Percentiles rank a stretch among this genome's conserved stretches.
These are phyloP conservation scores for Naja naja DNA, from an alignment of 2,113 vertebrate species.

Conservation along the genomic window DNA sequence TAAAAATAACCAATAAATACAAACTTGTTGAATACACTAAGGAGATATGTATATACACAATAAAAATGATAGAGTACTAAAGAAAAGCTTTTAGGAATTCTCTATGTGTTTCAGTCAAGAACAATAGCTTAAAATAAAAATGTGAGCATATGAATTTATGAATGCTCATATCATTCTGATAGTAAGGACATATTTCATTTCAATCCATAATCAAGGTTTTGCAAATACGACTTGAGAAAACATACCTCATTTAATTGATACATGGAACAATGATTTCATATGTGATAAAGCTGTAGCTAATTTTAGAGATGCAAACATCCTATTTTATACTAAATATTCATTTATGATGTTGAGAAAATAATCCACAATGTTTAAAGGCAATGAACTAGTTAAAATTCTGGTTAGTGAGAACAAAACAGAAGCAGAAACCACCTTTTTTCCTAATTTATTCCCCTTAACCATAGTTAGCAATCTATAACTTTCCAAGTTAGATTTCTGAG, in stretches of 20 bases:
- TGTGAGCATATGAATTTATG: slow-evolving; percentile 4
- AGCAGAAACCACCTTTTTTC: neutral
- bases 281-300: neutral
- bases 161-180: neutral
- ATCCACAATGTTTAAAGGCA: neutral
- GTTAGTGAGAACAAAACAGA: neutral
- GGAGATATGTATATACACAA: slow-evolving; percentile 9
- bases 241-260: neutral
- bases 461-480: neutral
- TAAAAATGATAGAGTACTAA: neutral
- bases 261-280: neutral
- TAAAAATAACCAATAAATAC: slow-evolving; percentile 1
- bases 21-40: neutral
- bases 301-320: neutral
- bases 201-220: neutral
- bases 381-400: neutral
- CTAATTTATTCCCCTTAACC: neutral
- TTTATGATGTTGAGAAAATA: neutral
- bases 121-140: slow-evolving; percentile 18
- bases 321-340: neutral
- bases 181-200: neutral
- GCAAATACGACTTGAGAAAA: neutral
- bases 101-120: slow-evolving; percentile 19
- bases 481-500: neutral
- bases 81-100: neutral